A percentile compares a stretch with the other conserved stretches of the same genome.
Evolutionary conservation across 37 sponge, comb jelly and placozoan species (phyloP).

Genomic region (Chondrilla cf. caribensis): DNA sequence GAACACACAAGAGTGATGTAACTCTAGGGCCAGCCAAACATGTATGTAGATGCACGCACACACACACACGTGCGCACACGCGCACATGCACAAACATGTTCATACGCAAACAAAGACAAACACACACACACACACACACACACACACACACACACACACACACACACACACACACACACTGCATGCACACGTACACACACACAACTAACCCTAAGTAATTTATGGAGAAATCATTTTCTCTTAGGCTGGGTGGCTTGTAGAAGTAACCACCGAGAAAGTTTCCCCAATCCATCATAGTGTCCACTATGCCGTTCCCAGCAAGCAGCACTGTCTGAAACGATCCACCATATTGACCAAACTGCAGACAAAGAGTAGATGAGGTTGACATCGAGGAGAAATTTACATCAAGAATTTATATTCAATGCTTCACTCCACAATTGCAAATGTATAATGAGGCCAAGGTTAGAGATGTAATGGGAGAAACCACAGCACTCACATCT

Average conservation of each 20-base stretch:
- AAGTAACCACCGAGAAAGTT: not conserved
- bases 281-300: slow-evolving; percentile 56
- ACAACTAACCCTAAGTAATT: slow-evolving; percentile 76
- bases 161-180: slow-evolving; percentile 11
- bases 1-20: slow-evolving; percentile 5
- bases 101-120: not conserved
- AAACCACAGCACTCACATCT: too few species aligned
- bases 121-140: slow-evolving; percentile 27
- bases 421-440: too few species aligned
- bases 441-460: too few species aligned
- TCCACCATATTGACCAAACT: slow-evolving; percentile 37
- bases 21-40: slow-evolving; percentile 10
- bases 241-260: slow-evolving; percentile 24
- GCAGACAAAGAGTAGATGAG: too few species aligned
- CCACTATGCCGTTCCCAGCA: slow-evolving; percentile 47
- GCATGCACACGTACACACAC: slow-evolving; percentile 47
- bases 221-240: slow-evolving; percentile 57
- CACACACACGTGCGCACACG: slow-evolving; percentile 24
- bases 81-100: not conserved
- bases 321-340: slow-evolving; percentile 41
- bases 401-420: too few species aligned
- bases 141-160: slow-evolving; percentile 26
- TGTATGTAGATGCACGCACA: slow-evolving; percentile 17
- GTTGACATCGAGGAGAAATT: too few species aligned
- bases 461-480: not conserved